Conservation (phyloP, 2,888 invertebrate genomes). For the Ariolimax columbianus region DNA sequence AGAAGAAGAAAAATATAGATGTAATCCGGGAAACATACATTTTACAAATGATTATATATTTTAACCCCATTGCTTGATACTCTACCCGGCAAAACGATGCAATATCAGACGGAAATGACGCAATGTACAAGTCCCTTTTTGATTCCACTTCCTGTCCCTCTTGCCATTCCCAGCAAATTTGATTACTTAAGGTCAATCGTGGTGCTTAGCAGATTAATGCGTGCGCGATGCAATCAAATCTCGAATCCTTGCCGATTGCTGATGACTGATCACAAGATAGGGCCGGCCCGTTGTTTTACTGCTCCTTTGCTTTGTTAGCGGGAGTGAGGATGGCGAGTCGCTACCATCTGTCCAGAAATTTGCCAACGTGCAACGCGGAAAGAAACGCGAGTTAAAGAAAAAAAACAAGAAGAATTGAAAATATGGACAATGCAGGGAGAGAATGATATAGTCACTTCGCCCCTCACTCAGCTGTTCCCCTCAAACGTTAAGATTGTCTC, state of each 20-base stretch:
- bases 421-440: background rate
- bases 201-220: constrained; percentile 51
- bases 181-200: constrained; percentile 49
- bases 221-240: constrained; percentile 48
- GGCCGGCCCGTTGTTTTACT: constrained; percentile 41
- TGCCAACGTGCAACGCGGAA: background rate
- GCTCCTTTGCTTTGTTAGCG: constrained; percentile 39
- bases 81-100: background rate
- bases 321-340: constrained; percentile 11
- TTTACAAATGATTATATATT: background rate
- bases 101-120: background rate
- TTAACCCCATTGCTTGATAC: background rate
- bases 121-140: background rate
- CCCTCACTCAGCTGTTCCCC: too few species aligned
- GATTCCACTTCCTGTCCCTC: constrained; percentile 3
- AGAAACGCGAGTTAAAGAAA: background rate
- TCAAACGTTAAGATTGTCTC: too few species aligned
- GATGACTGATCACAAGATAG: constrained; percentile 46
- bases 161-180: constrained; percentile 35
- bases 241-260: constrained; percentile 35
- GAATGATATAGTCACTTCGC: background rate
- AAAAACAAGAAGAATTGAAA: background rate
- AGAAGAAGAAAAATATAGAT: too few species aligned
- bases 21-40: too few species aligned
- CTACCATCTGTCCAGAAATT: constrained; percentile 47